Evolutionary conservation across 2,113 vertebrate species (phyloP).

Genomic region (Paracanthobrama guichenoti): DNA sequence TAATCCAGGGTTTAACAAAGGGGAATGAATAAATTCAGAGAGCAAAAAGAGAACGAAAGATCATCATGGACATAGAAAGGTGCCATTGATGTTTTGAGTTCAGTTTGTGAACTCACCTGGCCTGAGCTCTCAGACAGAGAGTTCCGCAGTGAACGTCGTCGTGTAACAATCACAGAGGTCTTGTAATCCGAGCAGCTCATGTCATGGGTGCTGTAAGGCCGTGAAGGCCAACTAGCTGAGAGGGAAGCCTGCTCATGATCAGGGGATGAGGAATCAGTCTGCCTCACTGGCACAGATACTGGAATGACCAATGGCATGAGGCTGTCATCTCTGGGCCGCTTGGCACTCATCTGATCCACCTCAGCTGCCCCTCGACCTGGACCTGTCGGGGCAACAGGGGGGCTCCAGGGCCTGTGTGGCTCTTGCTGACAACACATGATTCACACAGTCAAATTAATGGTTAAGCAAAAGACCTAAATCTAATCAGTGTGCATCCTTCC

Average conservation of each 20-base stretch:
- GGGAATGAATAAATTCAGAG: background rate
- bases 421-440: conserved; percentile 61
- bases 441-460: background rate
- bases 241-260: conserved; percentile 73
- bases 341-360: conserved; percentile 63
- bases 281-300: conserved; percentile 92
- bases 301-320: conserved; percentile 93
- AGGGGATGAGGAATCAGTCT: conserved; percentile 73
- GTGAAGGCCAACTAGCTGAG: conserved; percentile 71
- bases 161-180: conserved; percentile 91
- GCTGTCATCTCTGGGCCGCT: conserved; percentile 83
- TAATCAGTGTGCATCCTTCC: background rate
- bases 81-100: background rate
- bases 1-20: conserved; percentile 35
- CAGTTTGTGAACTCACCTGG: conserved; percentile 74
- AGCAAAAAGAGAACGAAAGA: background rate
- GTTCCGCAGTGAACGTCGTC: conserved; percentile 86
- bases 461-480: background rate
- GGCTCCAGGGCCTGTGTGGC: conserved; percentile 72
- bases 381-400: conserved; percentile 45
- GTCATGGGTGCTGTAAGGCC: conserved; percentile 69
- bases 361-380: conserved; percentile 50
- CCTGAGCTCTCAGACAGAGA: conserved; percentile 78
- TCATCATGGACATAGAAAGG: background rate
- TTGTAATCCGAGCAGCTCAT: conserved; percentile 79